These are phyloP conservation scores for Phrynocephalus vlangalii DNA, from an alignment of 2,797 vertebrate genomes.

Conservation along the genomic window DNA sequence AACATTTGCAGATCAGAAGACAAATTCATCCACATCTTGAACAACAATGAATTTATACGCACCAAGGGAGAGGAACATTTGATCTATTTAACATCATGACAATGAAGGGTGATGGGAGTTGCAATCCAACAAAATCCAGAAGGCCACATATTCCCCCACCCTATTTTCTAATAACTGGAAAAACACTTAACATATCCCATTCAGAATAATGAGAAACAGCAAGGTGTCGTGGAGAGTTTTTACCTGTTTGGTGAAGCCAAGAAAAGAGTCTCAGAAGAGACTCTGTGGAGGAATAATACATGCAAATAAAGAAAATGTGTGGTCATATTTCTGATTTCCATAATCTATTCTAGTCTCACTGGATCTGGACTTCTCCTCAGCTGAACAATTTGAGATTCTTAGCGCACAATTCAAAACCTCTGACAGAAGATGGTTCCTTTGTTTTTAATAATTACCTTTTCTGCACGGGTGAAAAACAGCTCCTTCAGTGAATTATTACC, in stretches of 20 bases:
- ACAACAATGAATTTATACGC: neutral
- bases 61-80: too few species aligned
- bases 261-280: neutral
- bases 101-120: too few species aligned
- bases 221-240: neutral
- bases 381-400: constrained; percentile 8
- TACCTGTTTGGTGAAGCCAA: neutral
- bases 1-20: too few species aligned
- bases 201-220: neutral
- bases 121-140: too few species aligned
- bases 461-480: neutral
- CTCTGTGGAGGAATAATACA: neutral
- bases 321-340: neutral
- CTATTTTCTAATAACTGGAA: too few species aligned
- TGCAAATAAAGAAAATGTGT: neutral
- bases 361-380: neutral
- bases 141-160: too few species aligned
- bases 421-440: constrained; percentile 23
- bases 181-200: neutral
- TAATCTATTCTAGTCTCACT: neutral
- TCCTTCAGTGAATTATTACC: constrained; percentile 42
- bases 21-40: neutral
- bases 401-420: neutral
- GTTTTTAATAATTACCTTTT: constrained; percentile 34
- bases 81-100: too few species aligned